Evolutionary conservation across 2,113 vertebrate genomes (phyloP), one percentile per base, ranked within the genome.

Genomic region (Rallus limicola): DNA sequence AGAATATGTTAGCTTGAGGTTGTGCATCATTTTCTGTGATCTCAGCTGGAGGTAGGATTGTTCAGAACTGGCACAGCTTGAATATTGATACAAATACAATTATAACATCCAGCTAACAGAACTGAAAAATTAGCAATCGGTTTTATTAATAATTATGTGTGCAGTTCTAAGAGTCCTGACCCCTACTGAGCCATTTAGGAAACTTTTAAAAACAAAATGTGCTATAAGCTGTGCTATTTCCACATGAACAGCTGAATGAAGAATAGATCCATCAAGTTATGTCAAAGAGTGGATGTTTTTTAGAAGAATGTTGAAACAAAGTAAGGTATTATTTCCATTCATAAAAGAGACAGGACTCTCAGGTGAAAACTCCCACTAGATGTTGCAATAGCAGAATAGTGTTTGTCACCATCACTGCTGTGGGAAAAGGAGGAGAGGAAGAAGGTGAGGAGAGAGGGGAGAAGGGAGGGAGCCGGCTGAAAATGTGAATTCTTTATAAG

Each of bases 21-120:
- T 93, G 60, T 95, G 83, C 65, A 95, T 93, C 83, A 91, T 89
- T 84, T 88, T 96, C 83, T 95, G 34, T 96, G 91, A 91, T 96
- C 92, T 95, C 94, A 89, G 94, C 69, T 89, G 91, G 96, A 95
- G 58, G 64, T 64, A 92, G 55, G 52, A 82, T 93, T 95, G 29
- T 86, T 95, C 92, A 92, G 75, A 91, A 86, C 72, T 50, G 72
- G 38, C 94, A 89, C 96, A 97, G 94, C 86, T 97, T 97, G 96
- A 96, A 93, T 97, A 95, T 93, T 96, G 94, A 95, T 97, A 95
- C 65, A 95, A 97, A 92, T 92, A 84, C 86, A 93, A 95, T 95
- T 95, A 94, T 70, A 93, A 52, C 33, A 93, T 84, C 58, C 42
- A 2, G 3, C 60, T 88, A 95, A 86, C 34, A 71, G 72, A 92